phyloP scores from a whole-genome alignment of 30 jellyfish, hydroid and myxozoan genomes.

The Turritopsis rubra region DNA sequence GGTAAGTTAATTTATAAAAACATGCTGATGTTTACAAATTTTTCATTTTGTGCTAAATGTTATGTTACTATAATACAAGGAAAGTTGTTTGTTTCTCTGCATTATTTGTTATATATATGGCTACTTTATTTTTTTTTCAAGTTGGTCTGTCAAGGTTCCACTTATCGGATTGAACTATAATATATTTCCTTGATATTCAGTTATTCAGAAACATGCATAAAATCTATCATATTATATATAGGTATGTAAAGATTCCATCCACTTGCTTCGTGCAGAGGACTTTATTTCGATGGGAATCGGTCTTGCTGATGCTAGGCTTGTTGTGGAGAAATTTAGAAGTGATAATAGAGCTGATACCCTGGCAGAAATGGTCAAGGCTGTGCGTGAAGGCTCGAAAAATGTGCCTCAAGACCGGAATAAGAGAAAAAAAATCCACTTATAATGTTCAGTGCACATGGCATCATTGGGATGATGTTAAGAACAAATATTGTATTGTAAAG shows the following conservation, averaged over 20 bases:
- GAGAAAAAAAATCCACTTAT: not conserved
- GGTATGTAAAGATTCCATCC: constrained; percentile 13
- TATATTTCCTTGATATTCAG: not conserved
- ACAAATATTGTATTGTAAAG: not conserved
- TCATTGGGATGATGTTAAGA: constrained; percentile 11
- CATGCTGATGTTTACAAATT: not conserved
- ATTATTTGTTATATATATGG: not conserved
- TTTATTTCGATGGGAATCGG: constrained; percentile 5
- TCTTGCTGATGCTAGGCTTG: constrained; percentile 13
- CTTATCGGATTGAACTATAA: not conserved
- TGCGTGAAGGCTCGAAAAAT: not conserved
- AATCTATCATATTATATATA: not conserved
- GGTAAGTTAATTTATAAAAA: not conserved
- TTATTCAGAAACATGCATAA: not conserved
- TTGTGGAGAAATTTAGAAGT: not conserved
- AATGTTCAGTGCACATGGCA: not conserved
- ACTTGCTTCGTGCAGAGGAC: constrained; percentile 11
- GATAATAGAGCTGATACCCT: constrained; percentile 7
- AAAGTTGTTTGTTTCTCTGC: not conserved
- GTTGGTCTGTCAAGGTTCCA: not conserved
- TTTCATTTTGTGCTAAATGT: not conserved
- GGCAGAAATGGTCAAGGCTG: constrained; percentile 10
- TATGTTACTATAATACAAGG: too few species aligned
- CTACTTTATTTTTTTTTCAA: not conserved
- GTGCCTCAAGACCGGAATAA: not conserved